Percentiles rank a stretch among this genome's conserved stretches.
Evolutionary conservation across 2,797 vertebrate genomes (phyloP).

Genomic region (Euphonia xanthogaster): DNA sequence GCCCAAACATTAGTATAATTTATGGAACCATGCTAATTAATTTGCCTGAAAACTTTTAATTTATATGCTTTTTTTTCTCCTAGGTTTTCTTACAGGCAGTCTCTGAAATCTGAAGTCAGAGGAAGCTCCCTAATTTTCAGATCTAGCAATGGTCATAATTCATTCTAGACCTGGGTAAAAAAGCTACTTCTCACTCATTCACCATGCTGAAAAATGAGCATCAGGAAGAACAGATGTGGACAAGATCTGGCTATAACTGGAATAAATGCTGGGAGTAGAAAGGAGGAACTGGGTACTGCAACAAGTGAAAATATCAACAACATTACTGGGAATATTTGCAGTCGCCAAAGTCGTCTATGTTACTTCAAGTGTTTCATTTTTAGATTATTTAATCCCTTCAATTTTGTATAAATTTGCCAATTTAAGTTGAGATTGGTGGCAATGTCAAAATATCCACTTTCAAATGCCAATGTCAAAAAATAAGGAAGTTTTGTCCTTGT

Average conservation of each 20-base stretch:
- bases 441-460: not conserved
- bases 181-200: not conserved
- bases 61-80: not conserved
- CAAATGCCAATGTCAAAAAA: not conserved
- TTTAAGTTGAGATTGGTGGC: not conserved
- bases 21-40: not conserved
- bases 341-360: not conserved
- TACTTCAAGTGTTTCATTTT: not conserved
- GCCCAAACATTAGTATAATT: rapidly evolving
- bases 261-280: not conserved
- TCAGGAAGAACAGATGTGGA: not conserved
- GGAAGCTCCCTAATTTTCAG: not conserved
- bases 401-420: not conserved
- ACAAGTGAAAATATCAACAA: not conserved
- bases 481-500: not conserved
- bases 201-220: not conserved
- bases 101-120: not conserved
- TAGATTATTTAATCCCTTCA: not conserved
- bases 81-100: not conserved
- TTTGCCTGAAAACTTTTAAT: not conserved
- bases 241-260: not conserved
- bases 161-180: not conserved
- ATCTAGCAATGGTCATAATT: not conserved
- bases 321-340: not conserved
- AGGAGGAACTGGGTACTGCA: not conserved